Base-by-base conservation (phyloP, 2,113 vertebrate species). In the Climacteris rufus region DNA sequence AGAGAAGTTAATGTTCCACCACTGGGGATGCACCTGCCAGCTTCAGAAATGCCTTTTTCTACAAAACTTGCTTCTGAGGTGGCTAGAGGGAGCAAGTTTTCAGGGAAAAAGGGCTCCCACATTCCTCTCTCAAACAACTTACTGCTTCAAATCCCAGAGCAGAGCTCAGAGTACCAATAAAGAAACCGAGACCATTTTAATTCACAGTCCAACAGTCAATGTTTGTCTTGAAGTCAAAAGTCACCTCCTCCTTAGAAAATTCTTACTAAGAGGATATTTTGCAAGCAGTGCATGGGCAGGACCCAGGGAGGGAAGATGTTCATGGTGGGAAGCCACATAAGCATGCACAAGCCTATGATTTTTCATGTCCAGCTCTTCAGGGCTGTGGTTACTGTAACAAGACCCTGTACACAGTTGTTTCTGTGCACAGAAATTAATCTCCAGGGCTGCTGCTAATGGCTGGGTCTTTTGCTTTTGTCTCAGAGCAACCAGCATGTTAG, bases 21-120 rank as follows among this genome's bases (percentile, higher is more conserved):
- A 6, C 30, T 3, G 6, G 13, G 6, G n/a, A 85, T 2, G 2
- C 27, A 59, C 19, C 20, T 1, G 0, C 24, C 63, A 82, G 54
- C 40, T 83, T 30, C 52, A 90, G 42, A 63, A 94, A 63, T 65
- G 22, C 4, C 44, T 80, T 85, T 83, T 85, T 28, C 24, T 59
- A n/a, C 30, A 23, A 80, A 89, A 57, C 18, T 23, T 57, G 8
- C 21, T 56, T 75, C 37, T 30, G 49, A 76, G 25, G 18, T 74
- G 39, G 25, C 40, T 66, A 57, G 9, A 4, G 22, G 33, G 8
- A 61, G 19, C 8, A 30, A 42, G 15, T 81, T 89, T 82, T 77
- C 56, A 59, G 50, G 53, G n/a, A 69, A 96, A 57, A 9, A 60
- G 10, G 35, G 30, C 35, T 77, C 20, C 74, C 63, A 28, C 16